Percentiles rank a stretch among this genome's conserved stretches.
Evolutionary conservation across 1,140 invertebrate genomes (phyloP).

Genomic region (Drosophila quadrilineata): DNA sequence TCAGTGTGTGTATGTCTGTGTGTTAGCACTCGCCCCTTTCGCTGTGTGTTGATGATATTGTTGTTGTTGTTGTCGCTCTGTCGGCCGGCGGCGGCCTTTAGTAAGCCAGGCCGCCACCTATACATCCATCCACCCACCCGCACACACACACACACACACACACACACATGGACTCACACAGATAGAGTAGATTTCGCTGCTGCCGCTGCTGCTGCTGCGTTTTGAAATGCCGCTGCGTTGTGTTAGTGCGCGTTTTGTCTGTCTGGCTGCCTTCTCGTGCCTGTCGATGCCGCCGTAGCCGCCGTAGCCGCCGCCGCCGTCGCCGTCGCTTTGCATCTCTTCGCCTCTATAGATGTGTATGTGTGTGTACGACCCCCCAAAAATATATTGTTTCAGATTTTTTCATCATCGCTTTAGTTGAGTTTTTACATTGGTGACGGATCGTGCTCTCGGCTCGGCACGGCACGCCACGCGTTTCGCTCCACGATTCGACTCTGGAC

Average conservation of each 20-base stretch:
- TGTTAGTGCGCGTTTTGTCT: constrained; percentile 76
- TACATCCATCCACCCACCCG: constrained; percentile 18
- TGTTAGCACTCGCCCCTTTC: constrained; percentile 39
- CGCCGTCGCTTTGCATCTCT: constrained; percentile 44
- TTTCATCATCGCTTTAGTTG: constrained; percentile 82
- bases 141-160: constrained; percentile 23
- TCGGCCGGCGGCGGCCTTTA: constrained; percentile 75
- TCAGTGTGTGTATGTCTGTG: constrained; percentile 42
- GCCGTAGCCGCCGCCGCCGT: constrained; percentile 36
- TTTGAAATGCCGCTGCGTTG: constrained; percentile 58
- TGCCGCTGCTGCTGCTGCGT: constrained; percentile 69
- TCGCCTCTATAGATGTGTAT: constrained; percentile 35
- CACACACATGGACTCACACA: constrained; percentile 29
- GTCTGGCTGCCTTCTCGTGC: constrained; percentile 62
- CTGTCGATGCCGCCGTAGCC: constrained; percentile 58
- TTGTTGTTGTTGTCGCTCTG: constrained; percentile 47
- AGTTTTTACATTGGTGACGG: constrained; percentile 82
- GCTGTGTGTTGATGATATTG: constrained; percentile 39
- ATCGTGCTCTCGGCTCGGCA: constrained; percentile 79
- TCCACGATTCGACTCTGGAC: constrained; percentile 36
- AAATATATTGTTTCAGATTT: constrained; percentile 82
- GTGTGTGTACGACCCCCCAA: constrained; percentile 72
- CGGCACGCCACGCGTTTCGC: constrained; percentile 60
- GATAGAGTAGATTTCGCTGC: constrained; percentile 25
- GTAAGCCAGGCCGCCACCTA: constrained; percentile 56